These are phyloP conservation scores for Petroica traversi DNA, from an alignment of 2,113 vertebrate genomes.

Conservation along the genomic window DNA sequence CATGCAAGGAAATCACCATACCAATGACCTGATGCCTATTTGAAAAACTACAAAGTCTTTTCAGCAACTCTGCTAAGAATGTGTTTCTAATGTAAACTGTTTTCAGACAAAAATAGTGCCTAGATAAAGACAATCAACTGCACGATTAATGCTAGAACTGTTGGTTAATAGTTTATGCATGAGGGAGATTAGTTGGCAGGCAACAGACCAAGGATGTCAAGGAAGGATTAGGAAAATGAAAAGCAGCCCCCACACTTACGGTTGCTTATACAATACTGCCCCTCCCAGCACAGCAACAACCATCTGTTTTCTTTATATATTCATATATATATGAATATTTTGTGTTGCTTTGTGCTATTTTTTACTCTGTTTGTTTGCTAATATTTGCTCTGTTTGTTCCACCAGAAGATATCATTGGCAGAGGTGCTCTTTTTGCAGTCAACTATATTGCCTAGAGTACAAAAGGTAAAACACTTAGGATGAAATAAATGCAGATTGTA, in stretches of 20 bases:
- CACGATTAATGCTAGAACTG: background rate
- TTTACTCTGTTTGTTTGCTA: background rate
- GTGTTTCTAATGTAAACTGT: background rate
- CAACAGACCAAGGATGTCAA: conserved; percentile 7
- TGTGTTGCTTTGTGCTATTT: background rate
- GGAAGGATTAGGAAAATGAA: conserved; percentile 10
- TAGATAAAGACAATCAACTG: background rate
- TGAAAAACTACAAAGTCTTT: background rate
- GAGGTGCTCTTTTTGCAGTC: background rate
- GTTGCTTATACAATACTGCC: background rate
- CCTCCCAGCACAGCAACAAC: background rate
- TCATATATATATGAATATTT: background rate
- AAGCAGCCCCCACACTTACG: background rate
- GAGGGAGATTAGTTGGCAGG: conserved; percentile 19
- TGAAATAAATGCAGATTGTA: background rate
- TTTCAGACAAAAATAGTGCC: background rate
- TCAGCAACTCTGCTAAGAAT: background rate
- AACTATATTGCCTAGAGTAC: background rate
- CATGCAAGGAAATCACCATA: background rate
- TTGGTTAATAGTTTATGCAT: background rate
- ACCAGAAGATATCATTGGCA: background rate
- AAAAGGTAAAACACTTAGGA: background rate
- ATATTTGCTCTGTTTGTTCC: background rate
- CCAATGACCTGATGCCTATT: background rate
- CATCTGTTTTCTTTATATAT: background rate